phyloP scores from a whole-genome alignment of 2,797 vertebrate genomes.

The Lepus townsendii region DNA sequence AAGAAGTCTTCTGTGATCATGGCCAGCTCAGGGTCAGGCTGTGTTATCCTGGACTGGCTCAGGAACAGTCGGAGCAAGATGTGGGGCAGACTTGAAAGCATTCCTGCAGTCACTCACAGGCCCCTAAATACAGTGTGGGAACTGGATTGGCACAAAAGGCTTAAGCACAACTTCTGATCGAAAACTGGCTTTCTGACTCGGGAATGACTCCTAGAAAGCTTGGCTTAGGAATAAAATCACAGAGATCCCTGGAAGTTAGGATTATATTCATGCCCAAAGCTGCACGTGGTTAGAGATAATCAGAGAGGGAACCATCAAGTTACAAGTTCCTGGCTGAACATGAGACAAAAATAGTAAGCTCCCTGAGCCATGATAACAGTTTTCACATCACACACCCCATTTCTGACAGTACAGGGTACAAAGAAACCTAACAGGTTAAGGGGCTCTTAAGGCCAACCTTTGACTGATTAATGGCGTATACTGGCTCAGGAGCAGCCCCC shows the following conservation, averaged over 20 bases:
- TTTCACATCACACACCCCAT: neutral
- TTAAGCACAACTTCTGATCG: neutral
- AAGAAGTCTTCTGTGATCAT: neutral
- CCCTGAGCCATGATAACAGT: neutral
- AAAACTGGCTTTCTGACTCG: neutral
- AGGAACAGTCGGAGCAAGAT: too few species aligned
- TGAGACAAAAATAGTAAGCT: neutral
- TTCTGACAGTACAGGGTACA: neutral
- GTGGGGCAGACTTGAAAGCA: neutral
- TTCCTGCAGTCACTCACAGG: neutral
- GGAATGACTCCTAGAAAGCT: neutral
- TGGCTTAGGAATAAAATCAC: neutral
- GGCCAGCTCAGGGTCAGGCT: neutral
- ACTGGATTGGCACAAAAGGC: neutral
- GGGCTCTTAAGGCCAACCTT: neutral
- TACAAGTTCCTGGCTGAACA: neutral
- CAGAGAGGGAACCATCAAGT: neutral
- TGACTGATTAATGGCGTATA: neutral
- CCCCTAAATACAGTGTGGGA: neutral
- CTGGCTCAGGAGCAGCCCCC: neutral
- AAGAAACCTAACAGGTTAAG: neutral
- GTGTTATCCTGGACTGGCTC: neutral
- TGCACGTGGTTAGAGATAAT: neutral
- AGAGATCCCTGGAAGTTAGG: neutral
- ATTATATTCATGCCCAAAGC: neutral